Conservation (phyloP, 2,888 invertebrate species). For the Acholoe squamosa region DNA sequence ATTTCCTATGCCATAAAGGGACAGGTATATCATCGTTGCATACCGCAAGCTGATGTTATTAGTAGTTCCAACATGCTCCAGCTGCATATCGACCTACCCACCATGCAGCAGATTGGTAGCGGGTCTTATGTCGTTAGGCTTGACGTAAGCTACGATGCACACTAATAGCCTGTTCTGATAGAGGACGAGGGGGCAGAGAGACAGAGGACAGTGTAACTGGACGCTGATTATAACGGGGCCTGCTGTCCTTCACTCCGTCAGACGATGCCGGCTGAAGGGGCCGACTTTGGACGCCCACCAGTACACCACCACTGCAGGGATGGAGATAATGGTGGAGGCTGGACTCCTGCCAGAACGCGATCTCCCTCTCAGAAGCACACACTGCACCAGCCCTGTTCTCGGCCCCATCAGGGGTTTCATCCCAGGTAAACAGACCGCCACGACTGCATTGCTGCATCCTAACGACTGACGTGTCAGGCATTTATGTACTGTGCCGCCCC, state of each 20-base stretch:
- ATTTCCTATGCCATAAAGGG: background rate
- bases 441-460: background rate
- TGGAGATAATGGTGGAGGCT: conserved; percentile 7
- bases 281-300: background rate
- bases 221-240: background rate
- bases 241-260: background rate
- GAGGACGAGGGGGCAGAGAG: background rate
- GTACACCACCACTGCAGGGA: background rate
- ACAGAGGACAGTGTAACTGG: background rate
- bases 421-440: too few relatives aligned
- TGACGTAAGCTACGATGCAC: background rate
- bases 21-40: background rate
- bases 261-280: background rate
- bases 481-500: too few relatives aligned
- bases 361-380: background rate
- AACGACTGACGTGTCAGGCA: too few relatives aligned
- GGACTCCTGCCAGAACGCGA: conserved; percentile 22
- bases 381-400: background rate
- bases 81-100: too few relatives aligned
- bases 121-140: background rate
- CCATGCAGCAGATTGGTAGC: background rate
- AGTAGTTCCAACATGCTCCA: background rate
- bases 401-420: too few relatives aligned
- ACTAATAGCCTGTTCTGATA: background rate
- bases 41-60: background rate